A percentile compares a stretch with the other conserved stretches of the same genome.
Evolutionary conservation across 2,888 invertebrate genomes (phyloP).

Genomic region (Maniola hyperantus): DNA sequence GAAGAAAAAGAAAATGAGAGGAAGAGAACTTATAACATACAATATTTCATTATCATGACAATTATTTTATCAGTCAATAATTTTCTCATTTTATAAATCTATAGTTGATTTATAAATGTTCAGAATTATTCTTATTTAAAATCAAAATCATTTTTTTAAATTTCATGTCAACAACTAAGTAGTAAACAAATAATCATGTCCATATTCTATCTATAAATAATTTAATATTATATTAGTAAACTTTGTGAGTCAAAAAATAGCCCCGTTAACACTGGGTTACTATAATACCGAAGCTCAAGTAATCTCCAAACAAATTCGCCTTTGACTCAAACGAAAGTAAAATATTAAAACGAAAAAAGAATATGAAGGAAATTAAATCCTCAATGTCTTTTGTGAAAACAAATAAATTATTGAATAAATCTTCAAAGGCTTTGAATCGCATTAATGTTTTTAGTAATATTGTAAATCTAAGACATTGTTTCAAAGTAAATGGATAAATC

Average conservation of each 20-base stretch:
- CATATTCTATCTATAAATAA: too few relatives aligned
- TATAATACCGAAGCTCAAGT: constrained; percentile 17
- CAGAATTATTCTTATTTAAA: too few relatives aligned
- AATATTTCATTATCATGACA: too few relatives aligned
- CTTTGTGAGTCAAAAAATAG: not conserved
- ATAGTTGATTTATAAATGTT: too few relatives aligned
- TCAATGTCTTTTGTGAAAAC: constrained; percentile 12
- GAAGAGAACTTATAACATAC: too few relatives aligned
- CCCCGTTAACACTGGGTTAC: constrained; percentile 6
- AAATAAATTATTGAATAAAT: constrained; percentile 7
- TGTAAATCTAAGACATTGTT: not conserved
- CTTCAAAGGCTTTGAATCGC: not conserved
- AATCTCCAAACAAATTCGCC: constrained; percentile 22
- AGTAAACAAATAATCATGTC: too few relatives aligned
- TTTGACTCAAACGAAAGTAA: constrained; percentile 29
- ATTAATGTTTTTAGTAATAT: not conserved
- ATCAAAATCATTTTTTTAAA: too few relatives aligned
- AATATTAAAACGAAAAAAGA: constrained; percentile 19
- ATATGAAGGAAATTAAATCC: constrained; percentile 21
- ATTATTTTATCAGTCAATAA: too few relatives aligned
- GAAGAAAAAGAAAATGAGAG: too few relatives aligned
- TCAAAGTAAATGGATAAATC: not conserved
- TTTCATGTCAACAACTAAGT: too few relatives aligned
- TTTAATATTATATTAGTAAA: not conserved
- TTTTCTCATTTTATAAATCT: too few relatives aligned